Base-by-base conservation (phyloP, 1,140 invertebrate species). In the Acromyrmex echinatior region DNA sequence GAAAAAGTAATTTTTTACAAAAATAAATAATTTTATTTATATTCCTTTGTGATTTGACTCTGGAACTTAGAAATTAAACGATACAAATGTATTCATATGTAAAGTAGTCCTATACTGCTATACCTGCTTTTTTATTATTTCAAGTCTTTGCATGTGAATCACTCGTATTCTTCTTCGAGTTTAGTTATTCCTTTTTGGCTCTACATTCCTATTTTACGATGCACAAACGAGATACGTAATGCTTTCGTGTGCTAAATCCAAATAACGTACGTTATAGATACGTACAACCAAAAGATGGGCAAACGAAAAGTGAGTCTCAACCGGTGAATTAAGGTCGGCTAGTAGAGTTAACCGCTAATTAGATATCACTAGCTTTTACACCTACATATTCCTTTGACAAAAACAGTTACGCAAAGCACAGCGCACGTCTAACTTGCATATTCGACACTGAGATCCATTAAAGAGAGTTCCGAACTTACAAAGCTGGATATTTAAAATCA, bases 331-430 rank as follows among this genome's bases (percentile, higher is more conserved):
- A 90, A 79, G 84, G 68, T 76, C 88, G 85, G 78, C 35, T 74
- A 58, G 81, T 79, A 77, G 76, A 81, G 77, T 70, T 82, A 68
- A 77, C 87, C 90, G 51, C 86, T 92, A 93, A 91, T 93, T 93
- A 91, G 90, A 79, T 87, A 92, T 53, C 87, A 88, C 89, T 90
- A 88, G 91, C 91, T 92, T 92, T 91, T 87, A 88, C 87, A 91
- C 89, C 89, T 92, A 90, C 88, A 62, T 88, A 87, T 84, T 74
- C 86, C 76, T 88, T 73, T 80, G 86, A 70, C 25, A 86, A 78
- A 89, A 90, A 80, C 84, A 86, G 53, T 70, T 70, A 58, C 60
- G 68, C 86, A 56, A 70, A 28, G 73, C 63, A 65, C 49, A 81
- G 81, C 77, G 70, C 45, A 71, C 58, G 76, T 71, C 68, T 62